A percentile compares a stretch with the other conserved stretches of the same genome.
Evolutionary conservation across 1,140 invertebrate species (phyloP).

Genomic region (Druon quercuslanigerum): DNA sequence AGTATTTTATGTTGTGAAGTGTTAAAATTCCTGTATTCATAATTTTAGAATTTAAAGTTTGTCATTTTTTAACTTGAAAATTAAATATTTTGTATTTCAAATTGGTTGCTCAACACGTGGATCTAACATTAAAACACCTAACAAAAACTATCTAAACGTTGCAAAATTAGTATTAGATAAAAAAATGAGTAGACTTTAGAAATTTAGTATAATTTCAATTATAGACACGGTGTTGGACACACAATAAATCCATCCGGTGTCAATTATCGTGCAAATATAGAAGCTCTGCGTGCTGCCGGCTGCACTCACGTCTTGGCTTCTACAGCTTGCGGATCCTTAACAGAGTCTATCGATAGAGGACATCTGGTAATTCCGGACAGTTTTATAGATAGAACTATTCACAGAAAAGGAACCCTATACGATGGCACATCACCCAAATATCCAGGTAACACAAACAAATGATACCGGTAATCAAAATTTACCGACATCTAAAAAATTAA

Average conservation of each 20-base stretch:
- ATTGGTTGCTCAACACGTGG: no score
- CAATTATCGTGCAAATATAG: slow-evolving; percentile 98
- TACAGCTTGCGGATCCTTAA: slow-evolving; percentile 94
- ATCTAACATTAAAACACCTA: no score
- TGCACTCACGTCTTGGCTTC: slow-evolving; percentile 95
- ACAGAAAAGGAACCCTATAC: slow-evolving; percentile 89
- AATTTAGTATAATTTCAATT: slow-evolving; percentile 14
- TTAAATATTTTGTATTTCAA: no score
- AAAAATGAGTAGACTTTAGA: not conserved
- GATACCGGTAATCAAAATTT: no score
- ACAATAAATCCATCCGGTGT: slow-evolving; percentile 87
- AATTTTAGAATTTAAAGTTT: no score
- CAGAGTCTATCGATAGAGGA: slow-evolving; percentile 91
- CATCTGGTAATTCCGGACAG: slow-evolving; percentile 93
- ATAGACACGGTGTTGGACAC: slow-evolving; percentile 92
- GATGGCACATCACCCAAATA: slow-evolving; percentile 82
- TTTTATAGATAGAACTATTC: slow-evolving; percentile 90
- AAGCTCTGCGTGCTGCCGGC: slow-evolving; percentile 90
- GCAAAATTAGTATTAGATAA: no score
- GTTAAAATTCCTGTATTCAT: no score
- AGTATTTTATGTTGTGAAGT: no score
- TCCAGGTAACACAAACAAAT: slow-evolving; percentile 54
- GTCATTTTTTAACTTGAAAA: no score
- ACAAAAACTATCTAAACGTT: no score
- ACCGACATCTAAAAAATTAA: no score